phyloP scores from a whole-genome alignment of 2,797 vertebrate genomes.

The Pseudochirops corinnae region DNA sequence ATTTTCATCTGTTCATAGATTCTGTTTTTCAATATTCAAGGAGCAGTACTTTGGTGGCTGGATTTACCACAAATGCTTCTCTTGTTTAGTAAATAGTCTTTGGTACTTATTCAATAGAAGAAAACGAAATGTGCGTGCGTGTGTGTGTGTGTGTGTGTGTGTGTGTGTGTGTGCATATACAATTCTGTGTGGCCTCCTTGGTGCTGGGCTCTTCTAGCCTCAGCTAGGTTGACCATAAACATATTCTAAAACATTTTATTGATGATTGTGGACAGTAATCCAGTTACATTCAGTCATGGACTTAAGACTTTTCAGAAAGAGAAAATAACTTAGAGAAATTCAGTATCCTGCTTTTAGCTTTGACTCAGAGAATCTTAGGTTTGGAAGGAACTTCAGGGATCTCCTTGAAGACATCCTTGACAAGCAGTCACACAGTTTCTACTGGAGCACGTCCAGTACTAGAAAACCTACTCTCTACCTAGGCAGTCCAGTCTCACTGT shows the following conservation, averaged over 20 bases:
- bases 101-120: background rate
- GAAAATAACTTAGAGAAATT: background rate
- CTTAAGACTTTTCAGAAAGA: background rate
- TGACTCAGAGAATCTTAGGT: background rate
- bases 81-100: background rate
- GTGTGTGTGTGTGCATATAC: too few species aligned
- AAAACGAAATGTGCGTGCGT: too few species aligned
- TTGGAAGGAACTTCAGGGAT: background rate
- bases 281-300: background rate
- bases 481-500: background rate
- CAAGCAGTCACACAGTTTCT: conserved; percentile 10
- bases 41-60: background rate
- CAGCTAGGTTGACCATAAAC: background rate
- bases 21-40: background rate
- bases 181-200: background rate
- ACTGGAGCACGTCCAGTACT: background rate
- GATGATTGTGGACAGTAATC: background rate
- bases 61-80: background rate
- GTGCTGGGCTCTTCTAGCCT: background rate
- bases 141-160: too few species aligned
- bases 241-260: background rate
- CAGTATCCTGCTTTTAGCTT: background rate
- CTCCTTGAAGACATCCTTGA: background rate
- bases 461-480: background rate
- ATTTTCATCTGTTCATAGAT: conserved; percentile 10